phyloP scores from a whole-genome alignment of 2,888 invertebrate species.

The Ormyrus nitidulus region DNA sequence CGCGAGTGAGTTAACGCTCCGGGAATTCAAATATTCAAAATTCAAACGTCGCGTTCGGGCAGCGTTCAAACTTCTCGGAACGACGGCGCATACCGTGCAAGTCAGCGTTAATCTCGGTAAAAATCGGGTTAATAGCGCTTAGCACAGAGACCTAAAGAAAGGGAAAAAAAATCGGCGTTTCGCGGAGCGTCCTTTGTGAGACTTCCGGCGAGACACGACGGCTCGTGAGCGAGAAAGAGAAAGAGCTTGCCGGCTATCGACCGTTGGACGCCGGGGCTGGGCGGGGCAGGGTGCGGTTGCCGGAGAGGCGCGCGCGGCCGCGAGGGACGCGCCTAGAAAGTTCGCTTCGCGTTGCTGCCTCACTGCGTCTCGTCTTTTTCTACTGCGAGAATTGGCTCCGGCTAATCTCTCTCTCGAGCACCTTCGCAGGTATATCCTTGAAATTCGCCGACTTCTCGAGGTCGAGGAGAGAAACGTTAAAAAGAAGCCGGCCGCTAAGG shows the following conservation, averaged over 20 bases:
- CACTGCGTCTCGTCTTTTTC: constrained; percentile 5
- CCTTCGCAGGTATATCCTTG: constrained; percentile 8
- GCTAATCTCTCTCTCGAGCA: not conserved
- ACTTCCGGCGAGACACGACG: constrained; percentile 30
- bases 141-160: constrained; percentile 13
- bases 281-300: constrained; percentile 75
- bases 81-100: not conserved
- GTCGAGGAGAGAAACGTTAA: not conserved
- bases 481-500: constrained; percentile 36
- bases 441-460: constrained; percentile 1
- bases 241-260: constrained; percentile 65
- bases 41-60: not conserved
- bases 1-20: too few relatives aligned
- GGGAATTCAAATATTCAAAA: too few relatives aligned
- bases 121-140: constrained; percentile 25
- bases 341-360: constrained; percentile 47
- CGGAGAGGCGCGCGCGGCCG: not conserved
- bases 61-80: not conserved
- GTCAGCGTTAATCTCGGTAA: not conserved
- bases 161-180: constrained; percentile 26
- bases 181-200: constrained; percentile 38
- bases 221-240: not conserved
- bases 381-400: too few relatives aligned
- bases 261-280: constrained; percentile 70
- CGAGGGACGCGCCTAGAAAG: constrained; percentile 63